Evolutionary conservation across 2,113 vertebrate species (phyloP), one percentile per base, ranked within the genome.

Genomic region (Odontesthes bonariensis): DNA sequence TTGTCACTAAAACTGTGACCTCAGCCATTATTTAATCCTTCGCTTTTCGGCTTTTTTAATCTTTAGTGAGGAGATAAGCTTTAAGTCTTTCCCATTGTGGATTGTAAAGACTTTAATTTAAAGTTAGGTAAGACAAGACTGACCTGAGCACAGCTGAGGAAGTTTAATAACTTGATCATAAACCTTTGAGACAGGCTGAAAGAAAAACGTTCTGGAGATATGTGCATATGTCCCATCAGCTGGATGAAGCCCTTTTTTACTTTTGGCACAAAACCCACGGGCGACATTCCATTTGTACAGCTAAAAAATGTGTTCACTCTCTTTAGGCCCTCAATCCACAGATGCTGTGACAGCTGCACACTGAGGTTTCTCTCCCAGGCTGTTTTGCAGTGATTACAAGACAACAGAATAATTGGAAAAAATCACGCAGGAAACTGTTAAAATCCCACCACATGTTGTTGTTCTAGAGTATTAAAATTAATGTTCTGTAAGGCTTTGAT

Each of bases 41-140:
- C 74, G 73, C 35, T 13, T n/a, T n/a, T n/a, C n/a, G n/a, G n/a
- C n/a, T 40, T 79, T 55, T 69, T 52, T 67, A 73, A 73, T 79
- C 75, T 59, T 44, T 40, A 32, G 47, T 44, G 23, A 31, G 10
- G 4, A 47, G 35, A 72, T 19, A 3, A 42, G 58, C 63, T 82
- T 63, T 63, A 72, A 75, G 61, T 46, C 51, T 53, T 71, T 27
- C 10, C 19, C 38, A 9, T 57, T 31, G 27, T 0, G 1, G 33
- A 56, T 63, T 44, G 54, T 32, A 54, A 73, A 73, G 73, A 27
- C 56, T 42, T 8, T 33, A 65, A 52, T 75, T 75, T 75, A 64
- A 73, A 68, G 53, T 3, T 31, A 46, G n/a, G 17, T 2, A 11
- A 33, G 58, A 51, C 6, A 38, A 57, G 27, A 63, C 35, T 40